phyloP scores from a whole-genome alignment of 2,888 invertebrate species.

The Ophion ellenae region DNA sequence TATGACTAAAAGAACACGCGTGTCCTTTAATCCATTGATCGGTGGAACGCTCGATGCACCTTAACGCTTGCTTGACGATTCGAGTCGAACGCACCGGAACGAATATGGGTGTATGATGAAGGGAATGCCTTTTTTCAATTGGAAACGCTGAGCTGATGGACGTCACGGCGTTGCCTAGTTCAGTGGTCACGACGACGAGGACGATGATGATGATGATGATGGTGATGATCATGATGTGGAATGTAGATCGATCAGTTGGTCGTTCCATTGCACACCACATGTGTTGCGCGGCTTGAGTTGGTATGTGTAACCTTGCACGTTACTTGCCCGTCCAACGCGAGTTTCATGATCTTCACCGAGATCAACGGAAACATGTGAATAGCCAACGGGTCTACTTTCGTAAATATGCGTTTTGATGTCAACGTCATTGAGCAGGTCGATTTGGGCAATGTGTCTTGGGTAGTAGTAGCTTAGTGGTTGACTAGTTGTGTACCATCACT shows the following conservation, averaged over 20 bases:
- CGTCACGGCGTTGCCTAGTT: conserved; percentile 12
- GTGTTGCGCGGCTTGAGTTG: neutral
- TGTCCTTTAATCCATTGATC: too few species aligned
- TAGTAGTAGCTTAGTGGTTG: neutral
- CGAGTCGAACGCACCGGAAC: conserved; percentile 9
- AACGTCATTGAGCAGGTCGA: conserved; percentile 15
- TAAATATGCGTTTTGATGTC: neutral
- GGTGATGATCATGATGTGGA: conserved; percentile 10
- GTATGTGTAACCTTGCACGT: conserved; percentile 21
- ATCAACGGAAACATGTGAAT: conserved; percentile 3
- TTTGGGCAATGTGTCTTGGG: neutral
- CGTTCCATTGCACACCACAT: conserved; percentile 40
- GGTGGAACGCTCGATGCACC: too few species aligned
- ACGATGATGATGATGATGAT: neutral
- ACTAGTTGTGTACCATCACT: too few species aligned
- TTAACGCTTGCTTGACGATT: neutral
- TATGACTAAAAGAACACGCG: too few species aligned
- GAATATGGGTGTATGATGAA: neutral
- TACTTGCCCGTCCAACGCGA: neutral
- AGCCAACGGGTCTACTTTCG: conserved; percentile 32
- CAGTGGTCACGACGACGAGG: neutral
- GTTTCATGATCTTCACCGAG: conserved; percentile 13
- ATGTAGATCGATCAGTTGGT: conserved; percentile 15
- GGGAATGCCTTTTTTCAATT: neutral
- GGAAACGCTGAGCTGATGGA: neutral